A percentile compares a stretch with the other conserved stretches of the same genome.
Evolutionary conservation across 64 coral and sea anemone species (phyloP).

Genomic region (Trachythela sp.): DNA sequence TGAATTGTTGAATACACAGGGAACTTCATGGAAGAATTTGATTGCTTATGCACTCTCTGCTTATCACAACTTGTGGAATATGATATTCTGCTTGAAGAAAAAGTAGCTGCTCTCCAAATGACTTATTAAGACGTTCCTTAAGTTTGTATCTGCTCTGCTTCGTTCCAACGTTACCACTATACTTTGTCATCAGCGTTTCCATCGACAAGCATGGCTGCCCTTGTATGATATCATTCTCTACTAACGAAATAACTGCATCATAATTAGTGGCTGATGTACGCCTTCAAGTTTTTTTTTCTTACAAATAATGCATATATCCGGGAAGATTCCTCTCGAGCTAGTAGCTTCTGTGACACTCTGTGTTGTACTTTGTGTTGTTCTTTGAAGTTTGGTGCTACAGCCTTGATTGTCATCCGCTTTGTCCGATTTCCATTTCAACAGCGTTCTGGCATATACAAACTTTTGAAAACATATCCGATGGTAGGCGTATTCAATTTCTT

Average conservation of each 20-base stretch:
- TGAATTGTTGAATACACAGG: background rate
- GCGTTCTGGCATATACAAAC: background rate
- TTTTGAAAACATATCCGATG: background rate
- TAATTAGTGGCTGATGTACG: background rate
- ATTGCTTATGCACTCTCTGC: background rate
- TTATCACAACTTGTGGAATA: background rate
- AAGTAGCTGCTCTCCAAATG: background rate
- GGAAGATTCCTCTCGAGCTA: background rate
- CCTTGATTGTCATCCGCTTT: background rate
- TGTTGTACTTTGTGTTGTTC: no score
- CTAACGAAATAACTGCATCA: background rate
- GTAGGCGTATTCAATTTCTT: background rate
- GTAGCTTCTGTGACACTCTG: background rate
- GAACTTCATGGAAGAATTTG: background rate
- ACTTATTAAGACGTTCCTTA: background rate
- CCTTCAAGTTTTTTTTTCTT: background rate
- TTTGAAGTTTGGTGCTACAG: background rate
- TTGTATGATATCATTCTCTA: background rate
- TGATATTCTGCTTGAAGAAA: background rate
- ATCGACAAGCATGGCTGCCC: background rate
- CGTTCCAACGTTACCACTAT: background rate
- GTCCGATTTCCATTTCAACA: background rate
- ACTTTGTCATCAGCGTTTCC: background rate
- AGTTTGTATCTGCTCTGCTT: background rate
- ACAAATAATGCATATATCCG: background rate